phyloP scores from a whole-genome alignment of 2,113 vertebrate species.

The Marcusenius ussheri region DNA sequence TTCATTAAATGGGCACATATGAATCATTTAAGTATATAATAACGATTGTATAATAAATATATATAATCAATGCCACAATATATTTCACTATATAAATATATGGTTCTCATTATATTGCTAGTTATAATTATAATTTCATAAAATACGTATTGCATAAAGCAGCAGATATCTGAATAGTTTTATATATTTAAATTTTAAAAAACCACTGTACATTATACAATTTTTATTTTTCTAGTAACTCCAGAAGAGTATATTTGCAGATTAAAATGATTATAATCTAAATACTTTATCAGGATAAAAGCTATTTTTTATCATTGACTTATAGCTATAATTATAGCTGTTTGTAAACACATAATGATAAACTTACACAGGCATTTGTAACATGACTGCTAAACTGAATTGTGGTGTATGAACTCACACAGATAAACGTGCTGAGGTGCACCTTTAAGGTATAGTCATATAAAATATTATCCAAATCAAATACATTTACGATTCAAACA shows the following conservation, averaged over 20 bases:
- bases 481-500: not conserved
- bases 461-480: not conserved
- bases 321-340: not conserved
- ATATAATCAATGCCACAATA: not conserved
- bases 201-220: not conserved
- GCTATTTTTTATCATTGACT: not conserved
- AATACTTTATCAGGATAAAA: not conserved
- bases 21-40: not conserved
- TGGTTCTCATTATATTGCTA: not conserved
- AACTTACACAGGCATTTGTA: not conserved
- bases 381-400: not conserved
- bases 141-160: not conserved
- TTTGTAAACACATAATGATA: not conserved
- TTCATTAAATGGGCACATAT: not conserved
- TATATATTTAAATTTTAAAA: not conserved
- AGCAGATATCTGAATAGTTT: not conserved
- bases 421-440: not conserved
- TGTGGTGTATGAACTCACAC: not conserved
- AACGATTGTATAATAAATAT: not conserved
- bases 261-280: not conserved
- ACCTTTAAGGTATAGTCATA: not conserved
- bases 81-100: not conserved
- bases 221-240: slow-evolving; percentile 2
- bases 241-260: not conserved
- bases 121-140: not conserved